Evolutionary conservation across 1,140 invertebrate genomes (phyloP).

Genomic region (Trachymyrmex septentrionalis): DNA sequence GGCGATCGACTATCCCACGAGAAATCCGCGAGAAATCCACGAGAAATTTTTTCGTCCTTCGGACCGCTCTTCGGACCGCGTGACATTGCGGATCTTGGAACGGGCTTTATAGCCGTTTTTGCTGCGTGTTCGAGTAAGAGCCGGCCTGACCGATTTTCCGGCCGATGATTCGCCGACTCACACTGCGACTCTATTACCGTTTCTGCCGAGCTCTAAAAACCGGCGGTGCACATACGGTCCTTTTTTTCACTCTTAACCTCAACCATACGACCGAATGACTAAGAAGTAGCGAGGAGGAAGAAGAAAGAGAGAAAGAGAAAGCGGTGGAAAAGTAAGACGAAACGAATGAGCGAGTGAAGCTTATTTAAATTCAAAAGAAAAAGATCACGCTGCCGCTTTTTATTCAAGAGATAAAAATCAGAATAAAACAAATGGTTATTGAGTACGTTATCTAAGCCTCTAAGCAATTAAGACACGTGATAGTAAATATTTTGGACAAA

Average conservation of each 20-base stretch:
- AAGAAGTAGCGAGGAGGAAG: not conserved
- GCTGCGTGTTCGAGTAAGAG: slow-evolving; percentile 8
- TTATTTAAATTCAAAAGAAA: slow-evolving; percentile 33
- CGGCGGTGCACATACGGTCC: slow-evolving; percentile 27
- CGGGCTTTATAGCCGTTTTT: slow-evolving; percentile 63
- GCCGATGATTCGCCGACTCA: slow-evolving; percentile 42
- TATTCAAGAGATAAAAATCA: not conserved
- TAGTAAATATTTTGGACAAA: not conserved
- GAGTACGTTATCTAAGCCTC: not conserved
- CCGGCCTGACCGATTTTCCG: slow-evolving; percentile 66
- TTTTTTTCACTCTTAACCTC: slow-evolving; percentile 21
- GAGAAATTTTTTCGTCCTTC: slow-evolving; percentile 34
- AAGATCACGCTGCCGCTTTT: not conserved
- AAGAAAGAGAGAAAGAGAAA: not conserved
- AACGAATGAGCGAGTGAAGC: not conserved
- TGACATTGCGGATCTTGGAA: slow-evolving; percentile 67
- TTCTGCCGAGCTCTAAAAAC: slow-evolving; percentile 33
- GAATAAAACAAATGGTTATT: not conserved
- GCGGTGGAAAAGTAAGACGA: not conserved
- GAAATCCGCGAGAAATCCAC: slow-evolving; percentile 25
- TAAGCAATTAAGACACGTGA: not conserved
- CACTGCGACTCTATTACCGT: slow-evolving; percentile 52
- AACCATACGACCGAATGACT: slow-evolving; percentile 3
- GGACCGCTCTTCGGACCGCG: slow-evolving; percentile 41
- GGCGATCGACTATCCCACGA: slow-evolving; percentile 14